Percentiles rank a stretch among this genome's conserved stretches.
Conservation (phyloP, 2,113 vertebrate species). For the Notechis scutatus region DNA sequence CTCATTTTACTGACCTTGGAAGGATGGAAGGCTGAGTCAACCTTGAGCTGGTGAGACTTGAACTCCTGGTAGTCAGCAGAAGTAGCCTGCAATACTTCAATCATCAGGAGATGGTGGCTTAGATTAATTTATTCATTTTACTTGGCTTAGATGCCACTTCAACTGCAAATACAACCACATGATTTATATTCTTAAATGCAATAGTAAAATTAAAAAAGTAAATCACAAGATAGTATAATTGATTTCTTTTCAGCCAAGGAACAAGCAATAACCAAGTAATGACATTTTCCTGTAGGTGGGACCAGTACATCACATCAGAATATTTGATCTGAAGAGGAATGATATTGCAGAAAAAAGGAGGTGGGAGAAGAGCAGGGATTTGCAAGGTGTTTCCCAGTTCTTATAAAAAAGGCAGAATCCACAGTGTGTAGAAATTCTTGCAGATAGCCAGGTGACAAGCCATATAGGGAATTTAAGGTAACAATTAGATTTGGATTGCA, state of each 20-base stretch:
- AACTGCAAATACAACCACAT: not conserved
- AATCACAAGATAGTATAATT: not conserved
- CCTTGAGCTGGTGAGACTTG: not conserved
- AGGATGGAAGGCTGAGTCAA: not conserved
- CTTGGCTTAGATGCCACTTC: not conserved
- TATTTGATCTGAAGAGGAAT: not conserved
- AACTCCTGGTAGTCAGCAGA: not conserved
- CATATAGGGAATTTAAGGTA: not conserved
- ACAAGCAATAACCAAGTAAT: not conserved
- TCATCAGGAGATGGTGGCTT: not conserved
- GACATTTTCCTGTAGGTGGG: not conserved
- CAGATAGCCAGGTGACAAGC: no score
- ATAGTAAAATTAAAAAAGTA: not conserved
- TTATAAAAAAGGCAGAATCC: no score
- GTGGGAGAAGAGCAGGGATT: no score
- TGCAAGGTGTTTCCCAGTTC: no score
- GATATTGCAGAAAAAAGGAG: not conserved
- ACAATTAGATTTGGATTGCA: not conserved
- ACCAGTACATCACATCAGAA: not conserved
- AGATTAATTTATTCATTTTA: not conserved
- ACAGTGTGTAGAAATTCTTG: no score
- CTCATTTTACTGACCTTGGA: not conserved
- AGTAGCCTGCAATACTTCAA: not conserved
- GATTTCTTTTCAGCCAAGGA: not conserved
- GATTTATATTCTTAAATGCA: not conserved